Conservation (phyloP, 2,888 invertebrate genomes). For the Asteroscopus sphinx region DNA sequence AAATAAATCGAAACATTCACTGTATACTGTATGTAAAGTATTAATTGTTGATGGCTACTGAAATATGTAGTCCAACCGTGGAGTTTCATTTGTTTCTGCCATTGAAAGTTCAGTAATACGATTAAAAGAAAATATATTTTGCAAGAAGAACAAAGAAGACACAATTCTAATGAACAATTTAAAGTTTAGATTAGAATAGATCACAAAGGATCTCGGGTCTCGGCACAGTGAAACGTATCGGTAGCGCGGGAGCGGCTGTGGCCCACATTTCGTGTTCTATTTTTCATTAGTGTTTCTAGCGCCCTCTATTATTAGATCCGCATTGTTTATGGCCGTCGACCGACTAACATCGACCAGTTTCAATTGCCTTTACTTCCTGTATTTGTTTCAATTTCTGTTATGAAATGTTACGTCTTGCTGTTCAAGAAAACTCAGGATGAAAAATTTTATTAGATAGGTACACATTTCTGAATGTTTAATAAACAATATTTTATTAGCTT, state of each 20-base stretch:
- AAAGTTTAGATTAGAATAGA: conserved; percentile 38
- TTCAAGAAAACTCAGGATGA: background rate
- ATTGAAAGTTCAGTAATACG: too few species aligned
- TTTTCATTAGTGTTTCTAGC: conserved; percentile 77
- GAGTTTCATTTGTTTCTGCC: too few species aligned
- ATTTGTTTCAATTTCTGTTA: conserved; percentile 62
- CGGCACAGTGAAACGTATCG: conserved; percentile 36
- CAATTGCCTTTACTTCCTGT: conserved; percentile 72
- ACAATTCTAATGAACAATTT: conserved; percentile 24
- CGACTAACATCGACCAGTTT: conserved; percentile 72
- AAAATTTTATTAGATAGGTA: background rate
- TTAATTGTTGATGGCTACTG: too few species aligned
- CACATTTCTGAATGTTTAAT: background rate
- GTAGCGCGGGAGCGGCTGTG: conserved; percentile 80
- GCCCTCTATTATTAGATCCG: conserved; percentile 85
- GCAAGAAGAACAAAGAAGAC: conserved; percentile 3
- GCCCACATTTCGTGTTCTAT: conserved; percentile 85
- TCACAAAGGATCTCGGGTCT: conserved; percentile 34
- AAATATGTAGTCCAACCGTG: too few species aligned
- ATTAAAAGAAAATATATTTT: conserved; percentile 4
- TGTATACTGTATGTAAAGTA: too few species aligned
- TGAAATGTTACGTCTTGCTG: conserved; percentile 33
- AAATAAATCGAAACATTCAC: too few species aligned
- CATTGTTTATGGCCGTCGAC: conserved; percentile 83
- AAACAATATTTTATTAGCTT: background rate